Evolutionary conservation across 2,888 invertebrate species (phyloP), one percentile per base, ranked within the genome.

Genomic region (Scotopteryx bipunctaria): DNA sequence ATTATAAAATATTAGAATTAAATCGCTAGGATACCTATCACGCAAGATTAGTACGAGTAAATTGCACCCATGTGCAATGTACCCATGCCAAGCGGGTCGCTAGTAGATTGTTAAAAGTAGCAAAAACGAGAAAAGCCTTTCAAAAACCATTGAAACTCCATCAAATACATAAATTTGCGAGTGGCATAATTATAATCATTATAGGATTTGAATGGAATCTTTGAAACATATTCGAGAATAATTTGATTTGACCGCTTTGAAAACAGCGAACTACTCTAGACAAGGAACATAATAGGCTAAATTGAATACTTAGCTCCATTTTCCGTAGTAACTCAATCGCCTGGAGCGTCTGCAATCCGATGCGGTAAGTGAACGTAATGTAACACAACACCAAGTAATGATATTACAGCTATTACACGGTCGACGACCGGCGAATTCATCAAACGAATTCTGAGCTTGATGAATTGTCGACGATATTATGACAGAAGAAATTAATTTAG

Each of bases 371-470:
- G 46, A 55, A 35, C 59, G 67, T 61, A 64, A 63, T 55, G 57
- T 51, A 64, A 64, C 61, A 61, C 57, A 59, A 59, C 41, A 45
- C 55, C 37, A 57, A 44, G 49, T 59, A 64, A 67, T 57, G 31
- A 54, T 59, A 65, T 65, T 61, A 64, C 50, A 42, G 57, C 57
- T 59, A 64, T 64, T 55, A 61, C 49, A 45, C 63, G 63, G 61
- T 44, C 58, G 53, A 57, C 52, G 59, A 56, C 55, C 59, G 44
- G 52, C 56, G 8, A 53, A 52, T 52, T 38, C 45, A 49, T 55
- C 55, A 47, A n/a, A 41, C 48, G 42, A 36, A 35, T 41, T 23
- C 48, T 23, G 23, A 16, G 16, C 29, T 32, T 38, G 52, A 42
- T 46, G 47, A 38, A 47, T 47, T 33, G 33, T 21, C 29, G 23